phyloP scores from a whole-genome alignment of 2,113 vertebrate species.

The Macaca nemestrina region DNA sequence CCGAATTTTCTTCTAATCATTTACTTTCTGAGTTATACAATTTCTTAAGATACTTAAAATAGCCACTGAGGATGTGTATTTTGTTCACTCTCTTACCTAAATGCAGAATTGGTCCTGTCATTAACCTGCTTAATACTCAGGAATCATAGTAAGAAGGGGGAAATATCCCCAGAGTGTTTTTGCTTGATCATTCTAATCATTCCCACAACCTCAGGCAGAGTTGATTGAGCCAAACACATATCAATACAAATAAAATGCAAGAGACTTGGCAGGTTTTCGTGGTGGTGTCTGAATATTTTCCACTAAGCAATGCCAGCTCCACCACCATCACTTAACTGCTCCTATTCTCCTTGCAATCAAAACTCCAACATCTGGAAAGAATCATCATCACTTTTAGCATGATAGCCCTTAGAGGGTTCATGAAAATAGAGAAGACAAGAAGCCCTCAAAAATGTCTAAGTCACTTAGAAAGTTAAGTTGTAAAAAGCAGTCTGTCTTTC shows the following conservation, averaged over 20 bases:
- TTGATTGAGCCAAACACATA: conserved; percentile 54
- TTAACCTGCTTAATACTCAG: background rate
- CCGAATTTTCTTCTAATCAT: background rate
- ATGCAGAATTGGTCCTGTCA: background rate
- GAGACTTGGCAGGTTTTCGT: conserved; percentile 59
- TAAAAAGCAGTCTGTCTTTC: conserved; percentile 26
- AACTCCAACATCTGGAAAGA: conserved; percentile 74
- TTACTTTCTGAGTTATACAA: conserved; percentile 6
- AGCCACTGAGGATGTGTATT: background rate
- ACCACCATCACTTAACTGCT: conserved; percentile 63
- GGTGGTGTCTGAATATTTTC: conserved; percentile 73
- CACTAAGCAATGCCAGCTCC: conserved; percentile 58
- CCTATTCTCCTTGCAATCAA: conserved; percentile 64
- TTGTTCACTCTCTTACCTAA: background rate
- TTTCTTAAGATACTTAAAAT: conserved; percentile 23
- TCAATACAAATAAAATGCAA: conserved; percentile 69
- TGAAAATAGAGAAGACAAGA: conserved; percentile 65
- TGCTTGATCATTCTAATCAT: conserved; percentile 40
- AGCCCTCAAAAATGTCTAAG: conserved; percentile 55
- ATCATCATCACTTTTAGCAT: conserved; percentile 62
- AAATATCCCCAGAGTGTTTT: conserved; percentile 3
- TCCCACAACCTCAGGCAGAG: conserved; percentile 43
- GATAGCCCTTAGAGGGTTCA: conserved; percentile 54
- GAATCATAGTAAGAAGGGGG: background rate
- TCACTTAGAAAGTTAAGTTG: conserved; percentile 64